phyloP scores from a whole-genome alignment of 2,113 vertebrate species.

The Tauraco erythrolophus region DNA sequence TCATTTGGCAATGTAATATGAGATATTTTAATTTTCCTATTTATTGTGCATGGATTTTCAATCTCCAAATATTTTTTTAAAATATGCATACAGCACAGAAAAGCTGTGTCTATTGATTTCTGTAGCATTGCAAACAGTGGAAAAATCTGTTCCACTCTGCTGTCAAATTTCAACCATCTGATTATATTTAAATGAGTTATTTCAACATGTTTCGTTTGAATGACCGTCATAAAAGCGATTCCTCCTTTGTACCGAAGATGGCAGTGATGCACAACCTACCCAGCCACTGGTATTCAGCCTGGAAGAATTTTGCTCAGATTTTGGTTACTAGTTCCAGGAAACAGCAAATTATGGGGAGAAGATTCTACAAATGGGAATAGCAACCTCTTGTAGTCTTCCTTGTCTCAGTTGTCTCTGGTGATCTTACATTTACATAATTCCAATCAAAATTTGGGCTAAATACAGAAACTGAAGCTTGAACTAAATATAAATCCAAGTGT shows the following conservation, averaged over 20 bases:
- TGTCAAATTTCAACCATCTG: conserved; percentile 82
- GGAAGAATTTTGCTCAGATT: neutral
- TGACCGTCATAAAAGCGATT: conserved; percentile 61
- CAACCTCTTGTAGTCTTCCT: neutral
- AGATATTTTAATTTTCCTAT: conserved; percentile 84
- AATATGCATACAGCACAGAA: conserved; percentile 77
- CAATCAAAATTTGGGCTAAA: neutral
- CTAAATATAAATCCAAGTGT: neutral
- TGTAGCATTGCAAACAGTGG: conserved; percentile 79
- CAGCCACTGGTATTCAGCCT: neutral
- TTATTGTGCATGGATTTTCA: conserved; percentile 81
- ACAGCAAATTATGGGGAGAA: neutral
- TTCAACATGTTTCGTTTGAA: conserved; percentile 67
- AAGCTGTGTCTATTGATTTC: conserved; percentile 82
- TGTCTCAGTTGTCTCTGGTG: neutral
- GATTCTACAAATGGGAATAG: neutral
- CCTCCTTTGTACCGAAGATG: conserved; percentile 74
- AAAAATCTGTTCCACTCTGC: conserved; percentile 82
- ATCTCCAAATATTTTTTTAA: conserved; percentile 82
- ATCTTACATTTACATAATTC: neutral
- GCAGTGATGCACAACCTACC: conserved; percentile 75
- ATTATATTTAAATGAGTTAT: conserved; percentile 81
- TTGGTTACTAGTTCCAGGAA: conserved; percentile 21
- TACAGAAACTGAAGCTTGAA: neutral
- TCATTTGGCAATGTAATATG: conserved; percentile 81